Evolutionary conservation across 2,888 invertebrate genomes (phyloP), one percentile per base, ranked within the genome.

Genomic region (Tigriopus californicus): DNA sequence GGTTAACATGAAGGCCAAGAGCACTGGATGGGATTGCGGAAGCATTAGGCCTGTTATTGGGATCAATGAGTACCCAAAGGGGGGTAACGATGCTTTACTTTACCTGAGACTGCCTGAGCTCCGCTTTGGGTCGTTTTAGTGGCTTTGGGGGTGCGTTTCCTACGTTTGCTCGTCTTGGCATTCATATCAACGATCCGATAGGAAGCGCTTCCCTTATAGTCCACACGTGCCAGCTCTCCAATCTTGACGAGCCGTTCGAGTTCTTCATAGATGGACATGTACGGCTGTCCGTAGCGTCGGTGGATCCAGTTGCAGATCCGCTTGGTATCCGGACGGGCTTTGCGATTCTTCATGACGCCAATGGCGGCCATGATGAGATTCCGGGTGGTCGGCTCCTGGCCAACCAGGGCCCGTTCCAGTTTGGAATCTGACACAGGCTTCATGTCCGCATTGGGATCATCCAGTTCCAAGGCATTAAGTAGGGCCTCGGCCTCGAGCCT

Each of bases 241-340:
- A 44, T 44, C 5, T 18, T 13, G 18, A 56, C 56, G 10, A 56
- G 41, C 6, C 44, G 18, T 15, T 56, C 56, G 18, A 56, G 44
- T 25, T 56, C 56, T 2, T 56, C 46, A 20, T 56, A 20, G 46
- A 56, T 33, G 2, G 20, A 20, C 4, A 24, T 11, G 10, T 49
- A 33, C 12, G 58, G 22, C 13, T 49, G 6, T 67, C 82, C 80
- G 69, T 81, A 82, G 69, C 80, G 79, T 66, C 85, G 78, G 67
- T 82, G 75, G 70, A 87, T 77, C 76, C 82, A 84, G 72, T 83
- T 83, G 73, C 83, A 83, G 69, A 88, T 87, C 66, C 85, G 78
- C 69, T 83, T 81, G 63, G 83, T 77, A 70, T 87, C 86, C 56
- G 87, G 87, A 61, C 88, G 79, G 60, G 87, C 85, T 75, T 88